Conservation (phyloP, 1,140 invertebrate species). For the Anastatus disparis region DNA sequence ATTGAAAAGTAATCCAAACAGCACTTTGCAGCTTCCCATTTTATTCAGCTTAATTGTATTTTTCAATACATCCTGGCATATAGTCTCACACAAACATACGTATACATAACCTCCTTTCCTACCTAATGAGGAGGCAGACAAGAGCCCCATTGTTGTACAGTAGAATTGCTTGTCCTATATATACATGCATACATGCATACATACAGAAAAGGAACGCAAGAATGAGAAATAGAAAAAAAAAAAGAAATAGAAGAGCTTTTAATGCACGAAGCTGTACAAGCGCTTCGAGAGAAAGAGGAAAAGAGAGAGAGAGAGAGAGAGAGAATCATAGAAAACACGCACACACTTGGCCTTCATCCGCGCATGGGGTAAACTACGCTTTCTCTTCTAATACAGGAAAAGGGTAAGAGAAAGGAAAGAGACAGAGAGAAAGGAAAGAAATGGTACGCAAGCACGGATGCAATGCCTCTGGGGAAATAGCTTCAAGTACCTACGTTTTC, state of each 20-base stretch:
- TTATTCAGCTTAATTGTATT: too few relatives aligned
- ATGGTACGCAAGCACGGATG: neutral
- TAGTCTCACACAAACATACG: too few relatives aligned
- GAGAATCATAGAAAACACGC: slow-evolving; percentile 15
- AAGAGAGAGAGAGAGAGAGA: too few relatives aligned
- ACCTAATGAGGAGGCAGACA: slow-evolving; percentile 3
- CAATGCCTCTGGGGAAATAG: slow-evolving; percentile 36
- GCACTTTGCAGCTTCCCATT: too few relatives aligned
- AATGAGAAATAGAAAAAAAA: neutral
- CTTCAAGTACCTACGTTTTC: slow-evolving; percentile 24
- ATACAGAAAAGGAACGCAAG: neutral
- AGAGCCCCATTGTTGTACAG: slow-evolving; percentile 14
- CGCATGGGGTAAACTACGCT: neutral
- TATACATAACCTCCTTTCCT: neutral
- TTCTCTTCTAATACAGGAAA: slow-evolving; percentile 4
- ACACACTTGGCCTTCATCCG: neutral
- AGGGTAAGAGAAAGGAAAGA: slow-evolving; percentile 32
- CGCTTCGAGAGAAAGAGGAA: too few relatives aligned
- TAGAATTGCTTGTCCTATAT: slow-evolving; percentile 8
- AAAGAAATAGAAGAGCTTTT: slow-evolving; percentile 8
- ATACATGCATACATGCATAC: neutral
- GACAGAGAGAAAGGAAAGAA: slow-evolving; percentile 14
- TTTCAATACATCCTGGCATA: neutral
- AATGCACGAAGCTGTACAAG: slow-evolving; percentile 1
- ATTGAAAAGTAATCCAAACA: too few relatives aligned